A percentile compares a stretch with the other conserved stretches of the same genome.
Evolutionary conservation across 2,797 vertebrate genomes (phyloP).

Genomic region (Sparidentex hasta): DNA sequence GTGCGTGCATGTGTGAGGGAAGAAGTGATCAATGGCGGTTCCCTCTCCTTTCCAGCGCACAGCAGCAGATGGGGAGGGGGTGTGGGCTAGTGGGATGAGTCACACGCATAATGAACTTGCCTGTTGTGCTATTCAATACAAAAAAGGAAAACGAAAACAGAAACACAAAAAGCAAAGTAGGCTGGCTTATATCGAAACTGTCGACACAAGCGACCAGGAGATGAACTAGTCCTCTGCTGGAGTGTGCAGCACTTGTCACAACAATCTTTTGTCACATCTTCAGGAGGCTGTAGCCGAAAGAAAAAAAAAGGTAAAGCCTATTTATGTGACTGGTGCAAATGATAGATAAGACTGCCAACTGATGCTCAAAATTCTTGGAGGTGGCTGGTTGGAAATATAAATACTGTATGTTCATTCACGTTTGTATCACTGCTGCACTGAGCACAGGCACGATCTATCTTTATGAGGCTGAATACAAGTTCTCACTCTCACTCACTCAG

Average conservation of each 20-base stretch:
- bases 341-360: slow-evolving; percentile 13
- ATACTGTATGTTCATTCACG: slow-evolving; percentile 23
- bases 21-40: slow-evolving; percentile 90
- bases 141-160: slow-evolving; percentile 76
- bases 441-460: slow-evolving; percentile 31
- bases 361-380: slow-evolving; percentile 33
- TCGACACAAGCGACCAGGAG: slow-evolving; percentile 65
- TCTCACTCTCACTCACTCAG: slow-evolving; percentile 7
- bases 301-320: slow-evolving; percentile 42
- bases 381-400: slow-evolving; percentile 28
- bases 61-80: slow-evolving; percentile 88
- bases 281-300: slow-evolving; percentile 52
- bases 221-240: slow-evolving; percentile 66
- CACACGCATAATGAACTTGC: slow-evolving; percentile 88
- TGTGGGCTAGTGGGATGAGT: slow-evolving; percentile 89
- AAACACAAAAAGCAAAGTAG: slow-evolving; percentile 80
- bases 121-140: slow-evolving; percentile 88
- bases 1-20: slow-evolving; percentile 86
- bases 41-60: slow-evolving; percentile 87
- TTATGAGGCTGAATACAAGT: slow-evolving; percentile 2
- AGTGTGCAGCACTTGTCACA: slow-evolving; percentile 66
- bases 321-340: slow-evolving; percentile 47
- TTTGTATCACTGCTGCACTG: slow-evolving; percentile 24
- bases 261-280: slow-evolving; percentile 61
- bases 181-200: slow-evolving; percentile 76